phyloP scores from a whole-genome alignment of 2,888 invertebrate species.

The Tenodera sinensis region DNA sequence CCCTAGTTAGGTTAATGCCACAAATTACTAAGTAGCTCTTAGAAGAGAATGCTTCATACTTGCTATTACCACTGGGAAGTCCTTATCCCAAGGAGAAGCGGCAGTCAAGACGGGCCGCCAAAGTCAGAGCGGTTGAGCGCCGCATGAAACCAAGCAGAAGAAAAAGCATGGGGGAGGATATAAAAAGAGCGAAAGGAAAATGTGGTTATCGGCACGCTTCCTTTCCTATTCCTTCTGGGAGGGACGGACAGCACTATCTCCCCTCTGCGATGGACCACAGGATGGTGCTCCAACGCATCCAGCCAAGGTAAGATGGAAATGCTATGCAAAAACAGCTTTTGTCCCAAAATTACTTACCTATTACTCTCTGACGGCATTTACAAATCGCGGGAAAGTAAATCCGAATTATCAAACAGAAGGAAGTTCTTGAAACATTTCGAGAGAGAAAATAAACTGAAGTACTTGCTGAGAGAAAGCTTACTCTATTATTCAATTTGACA shows the following conservation, averaged over 20 bases:
- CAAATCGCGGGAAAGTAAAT: neutral
- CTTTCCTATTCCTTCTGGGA: neutral
- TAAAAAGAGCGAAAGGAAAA: slow-evolving; percentile 1
- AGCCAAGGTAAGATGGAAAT: neutral
- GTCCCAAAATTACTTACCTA: neutral
- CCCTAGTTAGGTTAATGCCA: too few relatives aligned
- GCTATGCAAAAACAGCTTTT: neutral
- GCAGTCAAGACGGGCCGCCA: neutral
- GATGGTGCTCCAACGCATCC: neutral
- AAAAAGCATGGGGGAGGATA: neutral
- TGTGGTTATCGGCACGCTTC: slow-evolving; percentile 10
- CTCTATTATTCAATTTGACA: too few relatives aligned
- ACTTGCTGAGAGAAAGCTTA: too few relatives aligned
- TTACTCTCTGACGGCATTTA: neutral
- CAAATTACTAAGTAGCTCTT: too few relatives aligned
- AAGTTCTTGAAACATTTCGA: neutral
- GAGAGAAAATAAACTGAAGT: neutral
- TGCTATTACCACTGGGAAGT: neutral
- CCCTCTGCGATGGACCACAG: neutral
- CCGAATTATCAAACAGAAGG: neutral
- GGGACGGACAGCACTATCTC: neutral
- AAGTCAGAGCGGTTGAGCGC: neutral
- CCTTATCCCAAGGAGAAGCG: neutral
- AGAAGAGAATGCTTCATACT: too few relatives aligned
- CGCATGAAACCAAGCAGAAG: neutral